These are phyloP conservation scores for Spilogale gracilis DNA, from an alignment of 2,113 vertebrate species.

Conservation along the genomic window DNA sequence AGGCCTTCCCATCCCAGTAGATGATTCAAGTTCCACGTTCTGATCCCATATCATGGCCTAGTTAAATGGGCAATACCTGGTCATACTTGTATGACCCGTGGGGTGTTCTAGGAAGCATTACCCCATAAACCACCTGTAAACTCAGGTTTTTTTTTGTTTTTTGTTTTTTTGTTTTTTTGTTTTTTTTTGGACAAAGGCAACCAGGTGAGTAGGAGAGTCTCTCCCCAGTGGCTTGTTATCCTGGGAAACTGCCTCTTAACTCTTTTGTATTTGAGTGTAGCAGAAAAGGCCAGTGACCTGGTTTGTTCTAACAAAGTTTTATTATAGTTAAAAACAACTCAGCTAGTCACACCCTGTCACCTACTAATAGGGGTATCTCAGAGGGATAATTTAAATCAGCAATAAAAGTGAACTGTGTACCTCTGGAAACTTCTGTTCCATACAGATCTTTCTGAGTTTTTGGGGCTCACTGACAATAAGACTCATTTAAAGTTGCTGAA, in stretches of 20 bases:
- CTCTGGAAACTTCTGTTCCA: background rate
- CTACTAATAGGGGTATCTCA: background rate
- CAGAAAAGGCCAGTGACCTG: slow-evolving; percentile 43
- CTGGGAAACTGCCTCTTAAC: background rate
- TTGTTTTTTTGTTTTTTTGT: too few relatives aligned
- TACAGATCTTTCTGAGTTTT: slow-evolving; percentile 13
- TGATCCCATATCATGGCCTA: background rate
- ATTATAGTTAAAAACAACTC: slow-evolving; percentile 10
- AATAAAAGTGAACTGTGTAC: slow-evolving; percentile 45
- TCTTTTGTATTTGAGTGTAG: slow-evolving; percentile 14
- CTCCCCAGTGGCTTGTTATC: background rate
- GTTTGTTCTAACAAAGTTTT: slow-evolving; percentile 66
- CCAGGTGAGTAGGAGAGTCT: background rate
- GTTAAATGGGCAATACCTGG: background rate
- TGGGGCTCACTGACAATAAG: background rate
- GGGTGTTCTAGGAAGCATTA: background rate
- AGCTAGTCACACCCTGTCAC: slow-evolving; percentile 50
- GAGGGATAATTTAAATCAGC: slow-evolving; percentile 40
- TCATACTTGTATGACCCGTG: background rate
- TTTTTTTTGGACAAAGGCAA: slow-evolving; percentile 22
- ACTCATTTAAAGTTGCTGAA: slow-evolving; percentile 1
- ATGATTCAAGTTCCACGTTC: background rate
- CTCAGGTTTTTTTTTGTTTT: background rate
- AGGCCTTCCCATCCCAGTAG: background rate
- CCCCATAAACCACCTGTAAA: background rate